Evolutionary conservation across 2,888 invertebrate genomes (phyloP).

Genomic region (Lepidonotus clava): DNA sequence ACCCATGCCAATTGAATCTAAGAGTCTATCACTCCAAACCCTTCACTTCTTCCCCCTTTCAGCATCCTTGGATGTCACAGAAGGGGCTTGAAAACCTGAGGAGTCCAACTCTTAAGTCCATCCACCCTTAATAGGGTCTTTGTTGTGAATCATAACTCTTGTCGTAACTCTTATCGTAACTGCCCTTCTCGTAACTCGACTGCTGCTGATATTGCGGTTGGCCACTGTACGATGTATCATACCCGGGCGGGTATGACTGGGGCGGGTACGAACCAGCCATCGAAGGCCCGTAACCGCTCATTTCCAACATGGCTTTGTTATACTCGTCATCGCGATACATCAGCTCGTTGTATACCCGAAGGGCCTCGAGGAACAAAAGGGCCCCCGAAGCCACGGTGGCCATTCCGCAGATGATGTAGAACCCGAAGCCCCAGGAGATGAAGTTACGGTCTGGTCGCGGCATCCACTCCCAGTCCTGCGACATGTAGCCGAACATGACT

Average conservation of each 20-base stretch:
- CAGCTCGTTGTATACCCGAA: constrained; percentile 61
- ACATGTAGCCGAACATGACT: constrained; percentile 64
- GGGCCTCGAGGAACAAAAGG: constrained; percentile 63
- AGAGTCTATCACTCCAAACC: too few relatives aligned
- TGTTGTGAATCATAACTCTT: constrained; percentile 43
- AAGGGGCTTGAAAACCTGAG: too few relatives aligned
- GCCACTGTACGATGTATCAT: constrained; percentile 21
- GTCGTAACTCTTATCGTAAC: constrained; percentile 12
- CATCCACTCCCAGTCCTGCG: constrained; percentile 68
- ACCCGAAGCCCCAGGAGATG: constrained; percentile 69
- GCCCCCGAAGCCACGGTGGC: constrained; percentile 56
- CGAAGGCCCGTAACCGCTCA: constrained; percentile 55
- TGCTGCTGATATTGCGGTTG: constrained; percentile 3
- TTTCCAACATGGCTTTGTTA: constrained; percentile 62
- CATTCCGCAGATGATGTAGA: constrained; percentile 66
- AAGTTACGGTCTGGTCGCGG: constrained; percentile 69
- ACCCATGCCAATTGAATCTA: too few relatives aligned
- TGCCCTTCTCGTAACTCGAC: not conserved
- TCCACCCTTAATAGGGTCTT: not conserved
- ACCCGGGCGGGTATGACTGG: constrained; percentile 37
- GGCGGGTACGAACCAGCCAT: not conserved
- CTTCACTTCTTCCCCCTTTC: too few relatives aligned
- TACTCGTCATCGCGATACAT: constrained; percentile 62
- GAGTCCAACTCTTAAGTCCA: not conserved
- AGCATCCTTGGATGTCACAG: too few relatives aligned